These are phyloP conservation scores for Periophthalmus magnuspinnatus DNA, from an alignment of 2,797 vertebrate species.

Conservation along the genomic window DNA sequence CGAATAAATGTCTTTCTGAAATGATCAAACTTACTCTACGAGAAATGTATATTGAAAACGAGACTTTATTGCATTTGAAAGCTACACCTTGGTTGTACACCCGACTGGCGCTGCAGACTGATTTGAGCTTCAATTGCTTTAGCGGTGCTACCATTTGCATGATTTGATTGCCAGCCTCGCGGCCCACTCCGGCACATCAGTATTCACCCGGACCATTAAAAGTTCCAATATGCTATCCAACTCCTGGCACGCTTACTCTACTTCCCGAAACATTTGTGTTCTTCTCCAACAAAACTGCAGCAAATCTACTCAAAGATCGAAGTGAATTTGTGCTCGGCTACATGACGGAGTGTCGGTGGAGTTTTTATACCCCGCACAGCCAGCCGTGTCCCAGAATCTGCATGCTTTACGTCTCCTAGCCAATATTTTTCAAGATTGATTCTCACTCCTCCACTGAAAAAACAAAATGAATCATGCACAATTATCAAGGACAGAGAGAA, in stretches of 20 bases:
- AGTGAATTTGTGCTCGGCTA: slow-evolving; percentile 39
- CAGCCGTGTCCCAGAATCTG: slow-evolving; percentile 58
- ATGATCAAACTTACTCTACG: neutral
- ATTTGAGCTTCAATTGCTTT: slow-evolving; percentile 6
- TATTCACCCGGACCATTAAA: slow-evolving; percentile 14
- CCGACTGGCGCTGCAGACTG: slow-evolving; percentile 1
- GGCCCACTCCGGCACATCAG: slow-evolving; percentile 7
- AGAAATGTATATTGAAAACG: neutral
- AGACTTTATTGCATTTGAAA: slow-evolving; percentile 12
- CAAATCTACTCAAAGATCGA: slow-evolving; percentile 44
- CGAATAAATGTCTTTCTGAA: neutral
- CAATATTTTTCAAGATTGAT: slow-evolving; percentile 77
- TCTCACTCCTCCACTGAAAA: slow-evolving; percentile 71
- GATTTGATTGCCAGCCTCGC: slow-evolving; percentile 5
- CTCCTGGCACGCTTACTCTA: slow-evolving; percentile 25
- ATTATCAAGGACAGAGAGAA: slow-evolving; percentile 74
- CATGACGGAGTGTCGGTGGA: slow-evolving; percentile 43
- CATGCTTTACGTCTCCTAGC: slow-evolving; percentile 63
- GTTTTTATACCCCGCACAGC: slow-evolving; percentile 46
- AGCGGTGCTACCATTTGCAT: slow-evolving; percentile 6
- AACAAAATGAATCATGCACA: slow-evolving; percentile 78
- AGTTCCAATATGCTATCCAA: slow-evolving; percentile 3
- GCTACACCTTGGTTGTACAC: neutral
- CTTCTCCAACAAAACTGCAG: slow-evolving; percentile 30
- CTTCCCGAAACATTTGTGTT: slow-evolving; percentile 29